Percentiles rank a stretch among this genome's conserved stretches.
phyloP scores from a whole-genome alignment of 1,140 invertebrate species.

The Trachymyrmex septentrionalis region DNA sequence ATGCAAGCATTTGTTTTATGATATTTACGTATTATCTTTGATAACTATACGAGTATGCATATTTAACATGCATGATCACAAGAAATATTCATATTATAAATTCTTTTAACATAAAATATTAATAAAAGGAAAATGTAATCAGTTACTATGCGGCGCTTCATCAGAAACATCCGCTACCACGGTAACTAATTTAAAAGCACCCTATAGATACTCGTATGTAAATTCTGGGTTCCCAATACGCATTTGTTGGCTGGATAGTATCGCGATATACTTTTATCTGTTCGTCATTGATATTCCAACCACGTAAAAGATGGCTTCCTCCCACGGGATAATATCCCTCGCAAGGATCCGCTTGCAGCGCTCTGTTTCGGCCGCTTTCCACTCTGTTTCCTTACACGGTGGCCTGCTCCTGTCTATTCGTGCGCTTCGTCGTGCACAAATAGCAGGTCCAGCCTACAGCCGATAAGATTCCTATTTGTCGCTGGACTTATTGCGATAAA shows the following conservation, averaged over 20 bases:
- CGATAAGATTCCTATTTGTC: slow-evolving; percentile 81
- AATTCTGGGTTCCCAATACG: slow-evolving; percentile 45
- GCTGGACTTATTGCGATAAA: slow-evolving; percentile 57
- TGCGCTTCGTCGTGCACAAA: slow-evolving; percentile 36
- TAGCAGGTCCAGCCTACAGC: slow-evolving; percentile 65
- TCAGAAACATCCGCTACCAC: slow-evolving; percentile 3
- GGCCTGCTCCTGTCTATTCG: slow-evolving; percentile 10
- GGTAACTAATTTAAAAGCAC: slow-evolving; percentile 44
- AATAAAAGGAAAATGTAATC: not conserved
- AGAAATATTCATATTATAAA: not conserved
- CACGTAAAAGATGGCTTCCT: slow-evolving; percentile 85
- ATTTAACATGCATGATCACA: not conserved
- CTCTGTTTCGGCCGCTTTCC: slow-evolving; percentile 36
- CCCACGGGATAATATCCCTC: slow-evolving; percentile 82
- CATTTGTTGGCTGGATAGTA: slow-evolving; percentile 62
- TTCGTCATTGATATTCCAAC: slow-evolving; percentile 83
- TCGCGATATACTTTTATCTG: slow-evolving; percentile 78
- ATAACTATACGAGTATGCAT: not conserved
- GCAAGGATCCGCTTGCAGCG: slow-evolving; percentile 71
- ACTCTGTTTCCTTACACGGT: slow-evolving; percentile 27
- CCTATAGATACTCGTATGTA: slow-evolving; percentile 32
- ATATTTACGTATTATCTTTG: slow-evolving; percentile 2
- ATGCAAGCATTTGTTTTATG: not conserved
- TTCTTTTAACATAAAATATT: slow-evolving; percentile 29
- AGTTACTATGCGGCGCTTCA: not conserved